phyloP scores from a whole-genome alignment of 2,888 invertebrate genomes.

The Athalia circularis region DNA sequence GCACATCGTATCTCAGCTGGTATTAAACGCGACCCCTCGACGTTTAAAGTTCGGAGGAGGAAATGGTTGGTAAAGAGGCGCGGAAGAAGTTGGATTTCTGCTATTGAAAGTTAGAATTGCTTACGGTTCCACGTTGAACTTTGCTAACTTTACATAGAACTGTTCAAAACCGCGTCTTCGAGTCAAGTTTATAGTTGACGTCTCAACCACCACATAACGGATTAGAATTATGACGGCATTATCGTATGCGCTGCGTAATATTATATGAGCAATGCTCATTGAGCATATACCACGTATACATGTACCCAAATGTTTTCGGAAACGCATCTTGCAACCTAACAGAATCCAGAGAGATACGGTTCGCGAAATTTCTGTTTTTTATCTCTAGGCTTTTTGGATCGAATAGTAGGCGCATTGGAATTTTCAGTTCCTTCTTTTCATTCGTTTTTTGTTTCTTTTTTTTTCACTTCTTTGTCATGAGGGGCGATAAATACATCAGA shows the following conservation, averaged over 20 bases:
- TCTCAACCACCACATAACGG: too few relatives aligned
- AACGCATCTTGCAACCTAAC: too few relatives aligned
- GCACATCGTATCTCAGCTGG: not conserved
- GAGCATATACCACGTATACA: too few relatives aligned
- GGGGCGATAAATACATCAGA: slow-evolving; percentile 24
- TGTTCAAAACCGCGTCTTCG: too few relatives aligned
- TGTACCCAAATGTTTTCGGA: too few relatives aligned
- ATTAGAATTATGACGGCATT: slow-evolving; percentile 1
- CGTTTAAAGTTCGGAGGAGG: slow-evolving; percentile 15
- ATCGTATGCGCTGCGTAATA: too few relatives aligned
- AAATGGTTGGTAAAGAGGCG: slow-evolving; percentile 5
- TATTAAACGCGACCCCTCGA: not conserved
- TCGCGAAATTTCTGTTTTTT: too few relatives aligned
- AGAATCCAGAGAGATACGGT: too few relatives aligned
- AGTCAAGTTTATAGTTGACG: too few relatives aligned
- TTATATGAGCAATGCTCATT: too few relatives aligned
- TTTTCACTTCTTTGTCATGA: not conserved
- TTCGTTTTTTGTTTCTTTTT: not conserved
- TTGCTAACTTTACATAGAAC: not conserved
- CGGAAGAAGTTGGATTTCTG: slow-evolving; percentile 26
- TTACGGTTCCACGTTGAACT: slow-evolving; percentile 11
- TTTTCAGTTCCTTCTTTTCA: not conserved
- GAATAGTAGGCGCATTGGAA: too few relatives aligned
- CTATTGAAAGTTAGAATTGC: slow-evolving; percentile 32
- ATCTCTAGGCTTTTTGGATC: too few relatives aligned